Conservation (phyloP, 2,113 vertebrate species). For the Mungos mungo region DNA sequence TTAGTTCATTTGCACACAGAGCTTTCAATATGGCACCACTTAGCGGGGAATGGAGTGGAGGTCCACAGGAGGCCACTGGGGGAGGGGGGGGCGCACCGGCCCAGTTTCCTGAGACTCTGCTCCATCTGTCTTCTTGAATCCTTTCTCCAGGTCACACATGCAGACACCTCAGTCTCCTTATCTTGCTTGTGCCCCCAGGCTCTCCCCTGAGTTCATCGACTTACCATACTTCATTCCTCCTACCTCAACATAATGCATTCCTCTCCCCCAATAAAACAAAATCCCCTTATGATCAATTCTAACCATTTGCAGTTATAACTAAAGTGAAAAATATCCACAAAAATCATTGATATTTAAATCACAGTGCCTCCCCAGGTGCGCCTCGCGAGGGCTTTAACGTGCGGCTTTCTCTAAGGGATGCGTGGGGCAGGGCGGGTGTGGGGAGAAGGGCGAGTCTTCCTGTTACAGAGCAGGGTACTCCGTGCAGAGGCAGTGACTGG, state of each 20-base stretch:
- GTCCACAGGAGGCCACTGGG: neutral
- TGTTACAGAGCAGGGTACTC: neutral
- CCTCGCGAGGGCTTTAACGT: accelerated
- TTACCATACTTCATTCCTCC: constrained; percentile 3
- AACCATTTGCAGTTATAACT: neutral
- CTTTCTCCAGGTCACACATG: accelerated
- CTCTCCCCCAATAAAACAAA: neutral
- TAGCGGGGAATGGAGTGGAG: neutral
- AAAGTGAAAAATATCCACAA: neutral
- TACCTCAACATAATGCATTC: neutral
- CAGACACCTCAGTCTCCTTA: neutral
- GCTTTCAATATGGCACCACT: neutral
- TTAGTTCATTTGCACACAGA: neutral
- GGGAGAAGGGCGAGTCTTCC: neutral
- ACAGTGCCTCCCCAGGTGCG: neutral
- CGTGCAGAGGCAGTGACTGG: neutral
- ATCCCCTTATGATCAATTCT: neutral
- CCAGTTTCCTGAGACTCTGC: neutral
- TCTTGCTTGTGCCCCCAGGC: neutral
- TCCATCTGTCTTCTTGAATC: neutral
- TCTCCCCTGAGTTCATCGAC: neutral
- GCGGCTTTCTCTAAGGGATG: neutral
- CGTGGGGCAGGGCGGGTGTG: accelerated
- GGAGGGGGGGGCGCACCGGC: too few species aligned
- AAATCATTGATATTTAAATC: neutral